A percentile compares a stretch with the other conserved stretches of the same genome.
phyloP scores from a whole-genome alignment of 2,113 vertebrate genomes.

The Misgurnus anguillicaudatus region DNA sequence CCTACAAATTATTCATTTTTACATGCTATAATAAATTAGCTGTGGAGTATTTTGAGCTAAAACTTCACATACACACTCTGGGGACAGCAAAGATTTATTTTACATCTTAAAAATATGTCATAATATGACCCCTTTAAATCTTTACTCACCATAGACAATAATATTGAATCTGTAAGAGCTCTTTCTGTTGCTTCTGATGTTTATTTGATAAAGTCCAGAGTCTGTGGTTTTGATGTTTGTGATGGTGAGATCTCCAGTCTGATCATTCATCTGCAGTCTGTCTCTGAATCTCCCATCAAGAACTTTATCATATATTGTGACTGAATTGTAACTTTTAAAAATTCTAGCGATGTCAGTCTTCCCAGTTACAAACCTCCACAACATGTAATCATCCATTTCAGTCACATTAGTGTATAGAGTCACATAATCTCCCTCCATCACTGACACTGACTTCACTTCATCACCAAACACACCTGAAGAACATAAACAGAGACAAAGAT shows the following conservation, averaged over 20 bases:
- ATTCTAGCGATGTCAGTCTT: too few relatives aligned
- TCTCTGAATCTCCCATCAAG: not conserved
- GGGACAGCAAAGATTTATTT: too few relatives aligned
- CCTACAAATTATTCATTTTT: too few relatives aligned
- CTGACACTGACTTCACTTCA: not conserved
- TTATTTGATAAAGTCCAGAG: not conserved
- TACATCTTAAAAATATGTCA: too few relatives aligned
- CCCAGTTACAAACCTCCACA: too few relatives aligned
- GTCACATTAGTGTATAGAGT: not conserved
- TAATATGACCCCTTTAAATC: too few relatives aligned
- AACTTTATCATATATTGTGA: not conserved
- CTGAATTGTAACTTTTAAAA: too few relatives aligned
- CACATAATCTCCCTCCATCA: not conserved
- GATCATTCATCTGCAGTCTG: not conserved
- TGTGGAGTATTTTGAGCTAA: too few relatives aligned
- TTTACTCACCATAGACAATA: not conserved
- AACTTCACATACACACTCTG: too few relatives aligned
- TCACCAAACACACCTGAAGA: not conserved
- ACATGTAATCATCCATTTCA: too few relatives aligned
- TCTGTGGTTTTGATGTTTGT: not conserved
- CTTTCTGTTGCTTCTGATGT: not conserved
- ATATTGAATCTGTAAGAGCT: not conserved
- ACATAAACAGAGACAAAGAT: not conserved
- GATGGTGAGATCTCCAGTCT: not conserved
- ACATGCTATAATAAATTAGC: too few relatives aligned